phyloP scores from a whole-genome alignment of 2,888 invertebrate species.

The Patella ulyssiponensis region DNA sequence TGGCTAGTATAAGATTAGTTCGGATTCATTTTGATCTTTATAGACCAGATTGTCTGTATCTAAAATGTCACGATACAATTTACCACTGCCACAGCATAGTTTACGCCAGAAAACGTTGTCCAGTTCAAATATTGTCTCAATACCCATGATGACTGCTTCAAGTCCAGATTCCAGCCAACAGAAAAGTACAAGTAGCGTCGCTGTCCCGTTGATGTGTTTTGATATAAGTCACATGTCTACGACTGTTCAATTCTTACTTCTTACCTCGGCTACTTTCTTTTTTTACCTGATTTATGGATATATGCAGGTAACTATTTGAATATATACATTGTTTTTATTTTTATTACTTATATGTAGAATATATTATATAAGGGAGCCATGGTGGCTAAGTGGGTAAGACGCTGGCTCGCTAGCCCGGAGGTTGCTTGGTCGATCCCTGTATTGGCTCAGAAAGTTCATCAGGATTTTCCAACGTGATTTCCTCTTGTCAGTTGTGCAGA shows the following conservation, averaged over 20 bases:
- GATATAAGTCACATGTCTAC: conserved; percentile 80
- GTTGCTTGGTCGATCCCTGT: background rate
- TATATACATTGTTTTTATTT: background rate
- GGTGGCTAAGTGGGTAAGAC: background rate
- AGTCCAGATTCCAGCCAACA: conserved; percentile 8
- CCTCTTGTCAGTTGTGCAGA: background rate
- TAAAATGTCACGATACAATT: too few relatives aligned
- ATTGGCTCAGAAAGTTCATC: background rate
- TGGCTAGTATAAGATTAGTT: too few relatives aligned
- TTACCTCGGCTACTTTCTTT: conserved; percentile 85
- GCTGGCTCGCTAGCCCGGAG: background rate
- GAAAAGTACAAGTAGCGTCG: conserved; percentile 4
- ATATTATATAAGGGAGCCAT: background rate
- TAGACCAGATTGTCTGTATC: too few relatives aligned
- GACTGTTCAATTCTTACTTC: conserved; percentile 82
- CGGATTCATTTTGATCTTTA: too few relatives aligned
- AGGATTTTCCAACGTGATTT: background rate
- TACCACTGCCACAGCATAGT: too few relatives aligned
- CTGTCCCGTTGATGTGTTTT: conserved; percentile 79
- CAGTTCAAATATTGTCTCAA: background rate
- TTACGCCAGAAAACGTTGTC: background rate
- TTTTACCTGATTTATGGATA: conserved; percentile 94
- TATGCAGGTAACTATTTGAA: conserved; percentile 75
- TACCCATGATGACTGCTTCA: background rate
- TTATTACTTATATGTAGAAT: background rate